A percentile compares a stretch with the other conserved stretches of the same genome.
Conservation (phyloP, 2,113 vertebrate genomes). For the Chloroceryle aenea region DNA sequence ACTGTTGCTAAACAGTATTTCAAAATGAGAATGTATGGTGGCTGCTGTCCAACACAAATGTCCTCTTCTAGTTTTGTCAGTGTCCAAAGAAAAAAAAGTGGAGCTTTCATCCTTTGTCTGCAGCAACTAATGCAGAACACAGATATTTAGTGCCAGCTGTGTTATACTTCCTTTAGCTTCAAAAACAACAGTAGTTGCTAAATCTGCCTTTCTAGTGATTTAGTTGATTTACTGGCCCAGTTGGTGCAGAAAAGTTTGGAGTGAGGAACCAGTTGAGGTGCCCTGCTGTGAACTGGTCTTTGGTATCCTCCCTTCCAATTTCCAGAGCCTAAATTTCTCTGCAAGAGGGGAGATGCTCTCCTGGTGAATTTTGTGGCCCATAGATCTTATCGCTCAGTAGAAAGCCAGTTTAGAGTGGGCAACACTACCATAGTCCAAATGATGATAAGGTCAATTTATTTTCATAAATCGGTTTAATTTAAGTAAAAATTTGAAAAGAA, state of each 20-base stretch:
- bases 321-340: background rate
- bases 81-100: background rate
- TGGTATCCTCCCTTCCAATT: background rate
- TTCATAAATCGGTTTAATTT: conserved; percentile 4
- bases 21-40: background rate
- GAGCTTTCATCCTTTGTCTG: background rate
- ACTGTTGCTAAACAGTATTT: background rate
- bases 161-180: background rate
- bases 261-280: background rate
- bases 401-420: background rate
- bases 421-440: background rate
- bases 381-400: background rate
- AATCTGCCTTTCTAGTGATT: background rate
- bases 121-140: background rate
- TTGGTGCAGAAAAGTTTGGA: background rate
- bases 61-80: background rate
- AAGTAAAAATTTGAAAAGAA: background rate
- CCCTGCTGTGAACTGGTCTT: background rate
- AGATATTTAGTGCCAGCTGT: background rate
- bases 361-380: background rate
- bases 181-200: background rate
- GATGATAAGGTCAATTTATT: background rate
- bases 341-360: rapidly evolving
- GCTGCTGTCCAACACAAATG: background rate
- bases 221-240: background rate